Evolutionary conservation across 2,797 vertebrate species (phyloP).

Genomic region (Hylomyscus alleni): DNA sequence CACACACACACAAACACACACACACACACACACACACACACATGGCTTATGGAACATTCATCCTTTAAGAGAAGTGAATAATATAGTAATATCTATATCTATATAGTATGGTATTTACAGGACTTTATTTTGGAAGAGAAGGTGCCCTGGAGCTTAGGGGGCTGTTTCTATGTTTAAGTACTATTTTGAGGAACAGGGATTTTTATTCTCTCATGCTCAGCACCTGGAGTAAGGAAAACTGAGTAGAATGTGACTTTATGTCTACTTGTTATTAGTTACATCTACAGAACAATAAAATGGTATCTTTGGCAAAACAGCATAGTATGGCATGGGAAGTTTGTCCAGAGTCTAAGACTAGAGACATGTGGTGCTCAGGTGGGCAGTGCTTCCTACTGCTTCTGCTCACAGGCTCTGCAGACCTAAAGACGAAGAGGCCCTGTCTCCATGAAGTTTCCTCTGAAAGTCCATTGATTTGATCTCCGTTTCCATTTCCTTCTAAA

Average conservation of each 20-base stretch:
- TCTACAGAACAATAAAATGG: background rate
- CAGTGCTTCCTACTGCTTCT: background rate
- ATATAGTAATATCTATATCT: background rate
- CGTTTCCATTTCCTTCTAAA: background rate
- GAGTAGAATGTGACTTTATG: background rate
- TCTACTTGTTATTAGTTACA: background rate
- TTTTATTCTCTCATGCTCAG: background rate
- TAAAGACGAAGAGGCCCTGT: background rate
- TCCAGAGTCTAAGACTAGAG: background rate
- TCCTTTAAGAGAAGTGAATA: constrained; percentile 19
- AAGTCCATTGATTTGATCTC: background rate
- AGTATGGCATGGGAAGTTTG: background rate
- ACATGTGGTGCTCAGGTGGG: background rate
- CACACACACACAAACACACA: too few species aligned
- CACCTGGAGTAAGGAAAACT: background rate
- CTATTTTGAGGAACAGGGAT: background rate
- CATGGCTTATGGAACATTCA: background rate
- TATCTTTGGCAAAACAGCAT: background rate
- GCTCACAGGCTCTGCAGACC: background rate
- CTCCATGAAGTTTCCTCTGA: background rate
- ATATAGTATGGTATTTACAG: background rate
- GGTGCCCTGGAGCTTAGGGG: background rate
- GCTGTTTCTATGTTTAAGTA: background rate
- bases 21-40: background rate
- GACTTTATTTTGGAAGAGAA: background rate